Evolutionary conservation across 1,140 invertebrate genomes (phyloP), one percentile per base, ranked within the genome.

Genomic region (Drosophila navojoa): DNA sequence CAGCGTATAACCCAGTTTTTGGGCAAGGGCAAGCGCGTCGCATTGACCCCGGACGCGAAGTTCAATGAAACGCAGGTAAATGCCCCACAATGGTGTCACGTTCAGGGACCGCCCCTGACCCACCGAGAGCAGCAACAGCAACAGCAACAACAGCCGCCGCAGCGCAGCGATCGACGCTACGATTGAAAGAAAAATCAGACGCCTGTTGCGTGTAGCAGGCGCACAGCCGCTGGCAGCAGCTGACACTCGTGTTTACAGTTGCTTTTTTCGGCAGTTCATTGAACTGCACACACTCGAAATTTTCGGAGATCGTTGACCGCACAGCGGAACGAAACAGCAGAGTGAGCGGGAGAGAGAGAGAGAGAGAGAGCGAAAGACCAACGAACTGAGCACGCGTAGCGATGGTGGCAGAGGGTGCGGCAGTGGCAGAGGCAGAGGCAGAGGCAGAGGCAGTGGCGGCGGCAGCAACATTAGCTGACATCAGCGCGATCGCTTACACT

Each of bases 161-260:
- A 29, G 44, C 45, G 7, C 60, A 50, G 16, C 47, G 73, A 38
- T 62, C 79, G 60, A 13, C 16, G 19, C 57, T 50, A 62, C 72
- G 76, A 87, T 67, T 76, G 81, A 86, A 86, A 86, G 81, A 86
- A 86, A 86, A 86, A 86, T 86, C 82, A 87, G 79, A 73, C 53
- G 71, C 61, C 76, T 87, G 62, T 81, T 52, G 82, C 50, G 29
- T 19, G n/a, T 71, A 81, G 16, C 79, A 82, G 81, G 81, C 71
- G 61, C 52, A 38, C 71, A 74, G 71, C 19, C 40, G 38, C 16
- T 27, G 4, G 32, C 32, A 53, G 10, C 27, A 47, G 71, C n/a
- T 13, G 7, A 2, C n/a, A 47, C 25, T 19, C 15, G 44, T 27
- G 5, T 58, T 68, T 47, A 52, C 40, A 52, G 61, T 64, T 81